Conservation (phyloP, 2,113 vertebrate species). For the Protobothrops mucrosquamatus region DNA sequence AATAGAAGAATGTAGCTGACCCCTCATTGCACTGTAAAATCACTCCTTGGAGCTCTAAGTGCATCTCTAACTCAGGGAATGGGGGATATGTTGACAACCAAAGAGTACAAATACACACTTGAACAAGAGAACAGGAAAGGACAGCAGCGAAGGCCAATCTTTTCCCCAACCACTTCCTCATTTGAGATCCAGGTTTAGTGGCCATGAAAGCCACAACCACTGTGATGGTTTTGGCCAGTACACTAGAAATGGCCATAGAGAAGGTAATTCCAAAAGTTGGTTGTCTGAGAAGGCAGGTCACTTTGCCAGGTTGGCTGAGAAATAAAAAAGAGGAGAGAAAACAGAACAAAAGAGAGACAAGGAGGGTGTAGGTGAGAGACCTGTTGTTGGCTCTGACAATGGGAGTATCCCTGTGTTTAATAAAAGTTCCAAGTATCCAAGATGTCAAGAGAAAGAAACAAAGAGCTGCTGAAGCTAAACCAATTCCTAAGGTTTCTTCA, state of each 20-base stretch:
- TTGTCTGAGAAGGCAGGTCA: not conserved
- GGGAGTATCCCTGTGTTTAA: not conserved
- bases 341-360: not conserved
- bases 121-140: too few relatives aligned
- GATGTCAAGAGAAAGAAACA: not conserved
- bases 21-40: too few relatives aligned
- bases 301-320: not conserved
- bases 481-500: too few relatives aligned
- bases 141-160: too few relatives aligned
- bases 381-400: not conserved
- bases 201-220: not conserved
- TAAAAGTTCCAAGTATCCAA: not conserved
- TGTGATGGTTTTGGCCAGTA: not conserved
- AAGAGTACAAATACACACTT: too few relatives aligned
- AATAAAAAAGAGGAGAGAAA: not conserved
- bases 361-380: not conserved
- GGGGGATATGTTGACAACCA: too few relatives aligned
- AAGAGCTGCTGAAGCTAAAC: too few relatives aligned
- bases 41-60: too few relatives aligned
- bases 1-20: not conserved
- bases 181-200: too few relatives aligned
- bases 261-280: not conserved
- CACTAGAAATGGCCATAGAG: not conserved
- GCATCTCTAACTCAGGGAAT: too few relatives aligned
- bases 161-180: too few relatives aligned